Evolutionary conservation across 2,888 invertebrate species (phyloP).

Genomic region (Volucella inanis): DNA sequence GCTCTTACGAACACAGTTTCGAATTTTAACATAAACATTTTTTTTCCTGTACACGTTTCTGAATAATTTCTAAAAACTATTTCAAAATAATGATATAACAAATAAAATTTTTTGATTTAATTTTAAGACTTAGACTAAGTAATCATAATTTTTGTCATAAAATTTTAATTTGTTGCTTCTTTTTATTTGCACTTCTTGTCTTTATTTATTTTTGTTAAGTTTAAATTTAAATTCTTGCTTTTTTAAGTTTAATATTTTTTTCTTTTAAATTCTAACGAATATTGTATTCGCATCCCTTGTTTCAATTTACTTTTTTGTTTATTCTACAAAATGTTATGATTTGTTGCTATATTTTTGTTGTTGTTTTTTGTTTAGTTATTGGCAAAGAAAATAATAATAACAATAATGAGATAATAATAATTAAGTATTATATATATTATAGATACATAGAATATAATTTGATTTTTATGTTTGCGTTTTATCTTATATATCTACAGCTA

Average conservation of each 20-base stretch:
- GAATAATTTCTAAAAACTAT: no score
- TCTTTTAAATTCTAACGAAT: slow-evolving; percentile 77
- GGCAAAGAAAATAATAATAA: slow-evolving; percentile 36
- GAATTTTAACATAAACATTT: no score
- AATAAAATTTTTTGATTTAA: slow-evolving; percentile 4
- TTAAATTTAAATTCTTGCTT: slow-evolving; percentile 17
- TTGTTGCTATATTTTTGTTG: slow-evolving; percentile 17
- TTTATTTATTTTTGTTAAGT: neutral
- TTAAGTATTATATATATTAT: slow-evolving; percentile 25
- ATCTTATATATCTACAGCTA: slow-evolving; percentile 65
- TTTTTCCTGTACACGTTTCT: no score
- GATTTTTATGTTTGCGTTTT: slow-evolving; percentile 40
- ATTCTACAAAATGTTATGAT: slow-evolving; percentile 51
- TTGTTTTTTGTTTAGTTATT: slow-evolving; percentile 35
- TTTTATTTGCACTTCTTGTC: slow-evolving; percentile 52
- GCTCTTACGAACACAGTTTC: no score
- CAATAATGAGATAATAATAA: slow-evolving; percentile 39
- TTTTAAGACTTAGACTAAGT: slow-evolving; percentile 15
- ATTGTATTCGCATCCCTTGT: slow-evolving; percentile 83
- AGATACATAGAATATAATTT: slow-evolving; percentile 51
- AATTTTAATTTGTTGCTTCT: slow-evolving; percentile 3
- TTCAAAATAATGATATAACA: neutral
- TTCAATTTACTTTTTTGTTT: slow-evolving; percentile 80
- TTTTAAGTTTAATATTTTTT: slow-evolving; percentile 67
- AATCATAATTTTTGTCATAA: slow-evolving; percentile 7